Conservation (phyloP, 2,888 invertebrate genomes). For the Scelioninae gen. 2 region DNA sequence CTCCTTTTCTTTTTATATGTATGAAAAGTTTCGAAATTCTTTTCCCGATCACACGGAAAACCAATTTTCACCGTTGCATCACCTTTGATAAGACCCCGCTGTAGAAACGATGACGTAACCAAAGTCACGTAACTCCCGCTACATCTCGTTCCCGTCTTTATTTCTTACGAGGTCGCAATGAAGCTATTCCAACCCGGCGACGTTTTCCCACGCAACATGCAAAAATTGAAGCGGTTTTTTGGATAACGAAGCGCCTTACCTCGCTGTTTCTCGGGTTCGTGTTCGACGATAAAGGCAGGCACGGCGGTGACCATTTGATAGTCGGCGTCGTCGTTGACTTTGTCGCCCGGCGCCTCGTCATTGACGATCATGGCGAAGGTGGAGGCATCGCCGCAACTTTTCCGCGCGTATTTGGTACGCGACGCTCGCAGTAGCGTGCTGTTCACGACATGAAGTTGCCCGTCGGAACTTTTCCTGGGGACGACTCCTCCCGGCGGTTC, state of each 20-base stretch:
- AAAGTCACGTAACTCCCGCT: no score
- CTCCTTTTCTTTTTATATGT: no score
- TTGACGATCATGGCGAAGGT: slow-evolving; percentile 63
- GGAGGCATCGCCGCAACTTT: slow-evolving; percentile 70
- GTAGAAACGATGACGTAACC: no score
- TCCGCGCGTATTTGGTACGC: slow-evolving; percentile 69
- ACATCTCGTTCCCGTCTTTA: no score
- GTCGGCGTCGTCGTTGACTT: slow-evolving; percentile 74
- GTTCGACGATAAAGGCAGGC: slow-evolving; percentile 86
- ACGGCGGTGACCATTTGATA: slow-evolving; percentile 86
- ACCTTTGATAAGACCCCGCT: no score
- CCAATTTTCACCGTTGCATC: no score
- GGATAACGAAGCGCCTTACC: slow-evolving; percentile 69
- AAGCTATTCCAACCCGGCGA: no score
- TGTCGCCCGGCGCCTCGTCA: slow-evolving; percentile 57
- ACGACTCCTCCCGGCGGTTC: slow-evolving; percentile 64
- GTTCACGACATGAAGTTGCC: slow-evolving; percentile 62
- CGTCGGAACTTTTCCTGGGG: slow-evolving; percentile 62
- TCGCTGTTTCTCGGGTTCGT: slow-evolving; percentile 79
- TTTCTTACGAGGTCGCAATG: no score
- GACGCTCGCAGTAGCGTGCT: slow-evolving; percentile 64
- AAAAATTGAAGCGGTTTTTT: background rate
- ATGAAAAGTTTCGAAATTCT: no score
- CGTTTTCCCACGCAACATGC: background rate
- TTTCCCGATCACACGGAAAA: no score